These are phyloP conservation scores for Notolabrus celidotus DNA, from an alignment of 2,797 vertebrate genomes.

Conservation along the genomic window DNA sequence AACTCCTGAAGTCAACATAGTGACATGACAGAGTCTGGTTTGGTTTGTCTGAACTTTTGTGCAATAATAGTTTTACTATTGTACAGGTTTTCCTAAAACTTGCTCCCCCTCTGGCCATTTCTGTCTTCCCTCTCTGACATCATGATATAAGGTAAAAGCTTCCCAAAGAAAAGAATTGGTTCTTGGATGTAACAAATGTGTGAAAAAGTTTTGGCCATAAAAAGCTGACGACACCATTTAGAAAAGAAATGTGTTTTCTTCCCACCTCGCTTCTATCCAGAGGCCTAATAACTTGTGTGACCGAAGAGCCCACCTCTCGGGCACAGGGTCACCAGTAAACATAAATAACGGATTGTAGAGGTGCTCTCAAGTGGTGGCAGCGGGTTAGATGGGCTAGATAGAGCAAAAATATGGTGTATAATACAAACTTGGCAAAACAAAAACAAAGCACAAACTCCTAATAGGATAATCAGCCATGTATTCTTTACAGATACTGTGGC, in stretches of 20 bases:
- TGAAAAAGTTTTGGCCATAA: constrained; percentile 66
- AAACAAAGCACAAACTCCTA: constrained; percentile 61
- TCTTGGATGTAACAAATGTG: constrained; percentile 60
- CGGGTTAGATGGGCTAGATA: constrained; percentile 69
- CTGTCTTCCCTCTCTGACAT: constrained; percentile 53
- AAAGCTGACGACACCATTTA: constrained; percentile 74
- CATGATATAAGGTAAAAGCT: constrained; percentile 59
- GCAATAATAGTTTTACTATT: constrained; percentile 25
- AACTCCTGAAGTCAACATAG: constrained; percentile 10
- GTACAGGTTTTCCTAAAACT: constrained; percentile 43
- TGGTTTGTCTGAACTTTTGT: constrained; percentile 43
- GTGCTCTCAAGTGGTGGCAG: constrained; percentile 58
- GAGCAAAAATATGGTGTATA: constrained; percentile 77
- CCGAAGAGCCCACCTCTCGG: constrained; percentile 67
- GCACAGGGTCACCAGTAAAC: constrained; percentile 76
- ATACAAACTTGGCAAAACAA: constrained; percentile 76
- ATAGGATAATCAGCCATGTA: constrained; percentile 81
- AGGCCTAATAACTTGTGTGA: constrained; percentile 79
- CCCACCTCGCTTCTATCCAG: constrained; percentile 61
- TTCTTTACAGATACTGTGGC: constrained; percentile 77
- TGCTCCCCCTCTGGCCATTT: constrained; percentile 34
- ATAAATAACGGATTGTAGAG: constrained; percentile 79
- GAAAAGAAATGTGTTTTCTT: constrained; percentile 80
- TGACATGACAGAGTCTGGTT: constrained; percentile 23
- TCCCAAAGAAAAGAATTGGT: constrained; percentile 47